Base-by-base conservation (phyloP, 1,140 invertebrate genomes). In the Hestina assimilis region DNA sequence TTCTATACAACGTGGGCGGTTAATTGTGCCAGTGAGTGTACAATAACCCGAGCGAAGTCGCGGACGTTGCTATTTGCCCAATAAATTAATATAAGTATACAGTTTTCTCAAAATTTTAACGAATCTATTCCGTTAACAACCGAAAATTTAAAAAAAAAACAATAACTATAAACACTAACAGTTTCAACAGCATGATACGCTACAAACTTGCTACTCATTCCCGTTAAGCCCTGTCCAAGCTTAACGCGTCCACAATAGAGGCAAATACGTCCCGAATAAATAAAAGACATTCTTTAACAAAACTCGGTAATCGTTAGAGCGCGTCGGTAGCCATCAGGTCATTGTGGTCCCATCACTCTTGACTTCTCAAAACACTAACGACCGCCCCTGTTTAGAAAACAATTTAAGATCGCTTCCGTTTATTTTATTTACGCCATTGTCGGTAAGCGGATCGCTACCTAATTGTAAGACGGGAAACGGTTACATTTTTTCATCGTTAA, bases 371-470 rank as follows among this genome's bases (percentile, higher is more conserved):
- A 40, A 40, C 19, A 56, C 53, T 66, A 59, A 64, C 59, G 55
- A 64, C 42, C 42, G 41, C 45, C 56, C 59, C 72, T n/a, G 73
- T 79, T 74, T 75, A 70, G 65, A 76, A 78, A 78, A 80, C 72
- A 76, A 68, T 71, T 60, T 69, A 66, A 79, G 74, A 75, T 63
- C n/a, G 75, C 78, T 81, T 79, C 78, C 78, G 73, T 75, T 73
- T 67, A 57, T 54, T 71, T 66, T 74, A 70, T 70, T 77, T 75
- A 66, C 38, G 31, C 59, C 45, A 74, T 75, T 75, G 68, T 66
- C 54, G 38, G 35, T 71, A 68, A 71, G 61, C 66, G 65, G 66
- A 75, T 72, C 72, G 67, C 41, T 69, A 61, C 62, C 73, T 80
- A 77, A 79, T 81, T 77, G 71, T 72, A n/a, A 45, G 62, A 55